Conservation (phyloP, 2,888 invertebrate species). For the Sthenelais limicola region DNA sequence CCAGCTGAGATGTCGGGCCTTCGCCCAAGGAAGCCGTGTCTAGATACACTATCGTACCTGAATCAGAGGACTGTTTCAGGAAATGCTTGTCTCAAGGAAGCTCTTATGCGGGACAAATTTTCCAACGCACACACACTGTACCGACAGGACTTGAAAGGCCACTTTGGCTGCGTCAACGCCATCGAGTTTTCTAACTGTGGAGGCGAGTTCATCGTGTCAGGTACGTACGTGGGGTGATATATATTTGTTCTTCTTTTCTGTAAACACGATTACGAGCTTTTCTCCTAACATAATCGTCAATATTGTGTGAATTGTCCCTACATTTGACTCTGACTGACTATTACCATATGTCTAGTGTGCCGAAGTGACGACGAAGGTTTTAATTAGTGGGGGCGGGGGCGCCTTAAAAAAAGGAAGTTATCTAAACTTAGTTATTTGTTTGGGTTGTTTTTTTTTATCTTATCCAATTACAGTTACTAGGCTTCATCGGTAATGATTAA, state of each 20-base stretch:
- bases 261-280: not conserved
- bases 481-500: too few relatives aligned
- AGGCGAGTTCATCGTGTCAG: slow-evolving; percentile 85
- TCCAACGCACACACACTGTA: slow-evolving; percentile 74
- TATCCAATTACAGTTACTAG: too few relatives aligned
- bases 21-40: not conserved
- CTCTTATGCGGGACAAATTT: slow-evolving; percentile 50
- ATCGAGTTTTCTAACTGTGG: slow-evolving; percentile 94
- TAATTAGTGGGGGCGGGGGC: too few relatives aligned
- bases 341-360: too few relatives aligned
- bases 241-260: not conserved
- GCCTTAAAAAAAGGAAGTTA: too few relatives aligned
- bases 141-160: slow-evolving; percentile 87
- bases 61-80: too few relatives aligned
- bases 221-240: slow-evolving; percentile 73
- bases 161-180: slow-evolving; percentile 97
- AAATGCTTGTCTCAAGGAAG: too few relatives aligned
- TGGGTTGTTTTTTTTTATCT: too few relatives aligned
- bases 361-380: too few relatives aligned
- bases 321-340: too few relatives aligned
- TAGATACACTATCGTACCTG: not conserved
- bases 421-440: too few relatives aligned
- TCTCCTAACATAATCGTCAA: not conserved
- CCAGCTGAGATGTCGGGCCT: slow-evolving; percentile 4
- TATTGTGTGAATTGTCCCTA: not conserved